Base-by-base conservation (phyloP, 2,888 invertebrate species). In the Stenoptilia bipunctidactyla region DNA sequence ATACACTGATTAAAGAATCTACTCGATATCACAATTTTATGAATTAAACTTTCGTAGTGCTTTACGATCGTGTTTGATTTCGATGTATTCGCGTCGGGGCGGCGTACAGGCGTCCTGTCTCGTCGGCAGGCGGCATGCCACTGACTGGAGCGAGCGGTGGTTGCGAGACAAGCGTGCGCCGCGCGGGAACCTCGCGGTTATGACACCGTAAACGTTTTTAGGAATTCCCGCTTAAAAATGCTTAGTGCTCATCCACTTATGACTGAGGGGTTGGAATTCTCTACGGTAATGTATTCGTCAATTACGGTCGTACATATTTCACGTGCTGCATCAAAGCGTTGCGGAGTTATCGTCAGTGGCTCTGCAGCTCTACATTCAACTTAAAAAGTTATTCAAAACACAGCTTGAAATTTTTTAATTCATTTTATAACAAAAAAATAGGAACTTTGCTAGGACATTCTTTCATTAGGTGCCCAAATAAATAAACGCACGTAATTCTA, bases 111-210 rank as follows among this genome's bases (percentile, higher is more conserved):
- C 74, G 63, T 61, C 52, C 61, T 61, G 40, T 55, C 56, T 34
- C 12, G 40, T 51, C 59, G 70, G 61, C 65, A 64, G 71, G 67
- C 76, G 55, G 58, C 51, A 57, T 60, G 79, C 74, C 70, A 80
- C 80, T 80, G 70, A 20, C 36, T 33, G 15, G 4, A n/a, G 13
- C 15, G 36, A 2, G 27, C 13, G 33, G 15, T 13, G 14, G 25
- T 2, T 12, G 25, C 35, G 30, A 14, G 15, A 20, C 36, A 13
- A 9, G 12, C 15, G 15, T 27, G 34, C 37, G n/a, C 12, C 12
- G n/a, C 30, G 20, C 30, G 9, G 30, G 3, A 12, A 8, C 30
- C 2, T 10, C 30, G 12, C 9, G n/a, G 9, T 30, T 30, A 30
- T 30, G 30, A 30, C 6, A 30, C 30, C 30, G 30, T 30, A 30